These are phyloP conservation scores for Chlorodrepanis virens DNA, from an alignment of 2,113 vertebrate genomes.

Conservation along the genomic window DNA sequence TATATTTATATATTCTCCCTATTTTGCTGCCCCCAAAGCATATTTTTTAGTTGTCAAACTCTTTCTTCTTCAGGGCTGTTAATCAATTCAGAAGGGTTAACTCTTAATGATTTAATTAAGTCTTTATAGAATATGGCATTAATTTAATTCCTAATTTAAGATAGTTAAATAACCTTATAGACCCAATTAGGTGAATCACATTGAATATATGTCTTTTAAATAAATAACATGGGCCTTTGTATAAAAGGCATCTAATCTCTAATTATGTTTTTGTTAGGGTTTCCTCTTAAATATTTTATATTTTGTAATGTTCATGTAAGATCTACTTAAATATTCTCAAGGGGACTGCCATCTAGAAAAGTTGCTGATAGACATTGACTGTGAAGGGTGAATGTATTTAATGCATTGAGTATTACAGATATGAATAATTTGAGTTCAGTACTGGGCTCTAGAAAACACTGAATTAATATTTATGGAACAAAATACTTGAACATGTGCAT, in stretches of 20 bases:
- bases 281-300: not conserved
- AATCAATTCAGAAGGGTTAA: not conserved
- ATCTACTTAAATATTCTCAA: not conserved
- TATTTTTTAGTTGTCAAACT: not conserved
- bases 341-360: not conserved
- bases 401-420: not conserved
- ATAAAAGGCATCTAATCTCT: not conserved
- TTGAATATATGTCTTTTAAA: not conserved
- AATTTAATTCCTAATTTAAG: conserved; percentile 45
- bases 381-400: not conserved
- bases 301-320: not conserved
- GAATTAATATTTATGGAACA: not conserved
- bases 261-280: not conserved
- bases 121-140: not conserved
- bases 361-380: not conserved
- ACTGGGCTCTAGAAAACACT: not conserved
- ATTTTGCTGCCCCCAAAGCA: not conserved
- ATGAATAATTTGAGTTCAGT: not conserved
- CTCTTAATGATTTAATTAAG: conserved; percentile 39
- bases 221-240: not conserved
- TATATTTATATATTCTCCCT: not conserved
- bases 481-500: not conserved
- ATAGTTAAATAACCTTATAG: conserved; percentile 23
- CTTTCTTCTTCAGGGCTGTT: not conserved
- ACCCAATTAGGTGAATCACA: conserved; percentile 19